Conservation (phyloP, 1,140 invertebrate species). For the Bombus haemorrhoidalis region DNA sequence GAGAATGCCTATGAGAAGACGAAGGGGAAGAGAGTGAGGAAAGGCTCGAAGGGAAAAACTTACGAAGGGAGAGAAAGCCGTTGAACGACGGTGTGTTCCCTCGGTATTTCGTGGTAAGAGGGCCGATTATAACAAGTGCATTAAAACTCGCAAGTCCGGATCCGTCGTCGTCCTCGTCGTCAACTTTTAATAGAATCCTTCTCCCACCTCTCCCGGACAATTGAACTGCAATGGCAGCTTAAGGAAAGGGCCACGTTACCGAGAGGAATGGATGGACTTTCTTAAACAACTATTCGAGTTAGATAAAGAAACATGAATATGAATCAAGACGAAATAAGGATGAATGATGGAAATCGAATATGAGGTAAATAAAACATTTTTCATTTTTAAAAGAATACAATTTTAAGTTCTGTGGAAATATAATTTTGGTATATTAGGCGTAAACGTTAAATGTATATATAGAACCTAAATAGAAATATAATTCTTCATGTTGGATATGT, state of each 20-base stretch:
- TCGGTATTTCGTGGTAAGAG: slow-evolving; percentile 73
- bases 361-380: no score
- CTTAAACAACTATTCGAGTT: slow-evolving; percentile 10
- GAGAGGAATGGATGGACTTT: slow-evolving; percentile 15
- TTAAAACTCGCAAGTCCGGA: slow-evolving; percentile 76
- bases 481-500: neutral
- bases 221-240: slow-evolving; percentile 62
- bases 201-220: slow-evolving; percentile 56
- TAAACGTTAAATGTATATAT: no score
- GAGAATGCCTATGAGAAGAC: slow-evolving; percentile 55
- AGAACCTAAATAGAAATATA: neutral
- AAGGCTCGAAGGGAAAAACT: slow-evolving; percentile 1
- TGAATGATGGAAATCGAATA: neutral
- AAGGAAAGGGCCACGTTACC: slow-evolving; percentile 23
- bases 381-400: neutral
- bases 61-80: slow-evolving; percentile 28
- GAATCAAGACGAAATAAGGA: neutral
- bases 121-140: slow-evolving; percentile 76
- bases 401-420: no score
- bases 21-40: neutral
- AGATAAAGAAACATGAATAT: slow-evolving; percentile 6
- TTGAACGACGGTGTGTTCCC: slow-evolving; percentile 55
- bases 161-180: slow-evolving; percentile 62
- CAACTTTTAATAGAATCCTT: slow-evolving; percentile 76
- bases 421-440: no score